Conservation (phyloP, 2,113 vertebrate genomes). For the Lagopus leucura region DNA sequence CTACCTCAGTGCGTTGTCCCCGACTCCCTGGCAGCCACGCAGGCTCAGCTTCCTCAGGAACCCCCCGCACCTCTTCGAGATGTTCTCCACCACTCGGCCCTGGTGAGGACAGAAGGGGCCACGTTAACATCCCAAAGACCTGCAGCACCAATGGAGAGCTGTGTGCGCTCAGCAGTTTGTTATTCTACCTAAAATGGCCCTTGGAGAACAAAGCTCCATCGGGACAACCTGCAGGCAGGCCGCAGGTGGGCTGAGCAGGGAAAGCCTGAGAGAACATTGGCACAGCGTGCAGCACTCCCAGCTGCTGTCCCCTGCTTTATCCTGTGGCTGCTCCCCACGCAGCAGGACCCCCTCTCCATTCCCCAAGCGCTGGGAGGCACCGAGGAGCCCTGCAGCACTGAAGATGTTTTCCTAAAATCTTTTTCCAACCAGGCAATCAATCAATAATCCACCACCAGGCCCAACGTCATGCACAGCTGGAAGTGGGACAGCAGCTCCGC, state of each 20-base stretch:
- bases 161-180: fast-evolving
- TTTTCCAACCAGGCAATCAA: neutral
- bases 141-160: too few relatives aligned
- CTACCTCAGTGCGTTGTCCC: conserved; percentile 96
- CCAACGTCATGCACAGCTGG: fast-evolving
- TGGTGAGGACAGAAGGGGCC: conserved; percentile 50
- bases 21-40: conserved; percentile 92
- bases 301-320: neutral
- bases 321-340: fast-evolving
- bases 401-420: neutral
- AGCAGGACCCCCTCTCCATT: fast-evolving
- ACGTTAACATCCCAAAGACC: neutral
- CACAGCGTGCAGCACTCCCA: neutral
- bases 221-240: fast-evolving
- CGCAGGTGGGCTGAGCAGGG: too few relatives aligned
- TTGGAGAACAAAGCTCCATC: fast-evolving
- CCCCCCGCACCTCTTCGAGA: conserved; percentile 98
- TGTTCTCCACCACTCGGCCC: conserved; percentile 98
- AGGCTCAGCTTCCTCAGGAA: conserved; percentile 96
- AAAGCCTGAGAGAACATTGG: neutral
- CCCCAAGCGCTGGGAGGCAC: neutral
- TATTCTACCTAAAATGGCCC: fast-evolving
- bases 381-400: fast-evolving
- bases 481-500: neutral
- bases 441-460: fast-evolving